phyloP scores from a whole-genome alignment of 1,140 invertebrate species.

The Hetaerina americana region DNA sequence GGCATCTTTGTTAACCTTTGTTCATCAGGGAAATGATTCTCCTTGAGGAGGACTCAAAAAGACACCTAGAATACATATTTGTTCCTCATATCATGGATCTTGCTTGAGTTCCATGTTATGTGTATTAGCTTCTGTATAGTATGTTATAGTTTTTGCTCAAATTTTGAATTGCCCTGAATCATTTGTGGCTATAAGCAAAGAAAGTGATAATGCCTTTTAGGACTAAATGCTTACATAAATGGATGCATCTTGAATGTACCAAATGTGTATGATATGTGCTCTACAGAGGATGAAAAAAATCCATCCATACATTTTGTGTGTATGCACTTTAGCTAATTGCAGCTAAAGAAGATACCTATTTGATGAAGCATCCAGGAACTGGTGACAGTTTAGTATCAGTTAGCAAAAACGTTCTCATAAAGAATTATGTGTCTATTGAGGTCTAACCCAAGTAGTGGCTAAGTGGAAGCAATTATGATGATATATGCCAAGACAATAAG shows the following conservation, averaged over 20 bases:
- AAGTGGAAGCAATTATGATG: neutral
- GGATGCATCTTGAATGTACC: neutral
- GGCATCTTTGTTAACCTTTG: too few species aligned
- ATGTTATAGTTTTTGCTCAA: neutral
- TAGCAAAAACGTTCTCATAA: neutral
- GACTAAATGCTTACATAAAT: neutral
- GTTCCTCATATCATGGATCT: neutral
- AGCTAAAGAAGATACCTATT: neutral
- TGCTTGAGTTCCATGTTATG: neutral
- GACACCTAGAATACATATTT: neutral
- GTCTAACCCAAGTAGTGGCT: neutral
- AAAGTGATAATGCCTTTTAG: neutral
- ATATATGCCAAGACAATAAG: neutral
- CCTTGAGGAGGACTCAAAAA: neutral
- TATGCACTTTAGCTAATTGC: neutral
- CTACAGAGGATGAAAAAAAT: neutral
- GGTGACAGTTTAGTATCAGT: neutral
- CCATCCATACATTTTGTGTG: neutral
- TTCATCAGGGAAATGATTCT: too few species aligned
- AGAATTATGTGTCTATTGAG: neutral
- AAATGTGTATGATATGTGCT: neutral
- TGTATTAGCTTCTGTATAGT: neutral
- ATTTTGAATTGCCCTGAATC: neutral
- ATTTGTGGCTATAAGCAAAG: neutral
- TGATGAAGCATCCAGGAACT: neutral